Conservation (phyloP, 2,797 vertebrate species). For the Oryzias sinensis region DNA sequence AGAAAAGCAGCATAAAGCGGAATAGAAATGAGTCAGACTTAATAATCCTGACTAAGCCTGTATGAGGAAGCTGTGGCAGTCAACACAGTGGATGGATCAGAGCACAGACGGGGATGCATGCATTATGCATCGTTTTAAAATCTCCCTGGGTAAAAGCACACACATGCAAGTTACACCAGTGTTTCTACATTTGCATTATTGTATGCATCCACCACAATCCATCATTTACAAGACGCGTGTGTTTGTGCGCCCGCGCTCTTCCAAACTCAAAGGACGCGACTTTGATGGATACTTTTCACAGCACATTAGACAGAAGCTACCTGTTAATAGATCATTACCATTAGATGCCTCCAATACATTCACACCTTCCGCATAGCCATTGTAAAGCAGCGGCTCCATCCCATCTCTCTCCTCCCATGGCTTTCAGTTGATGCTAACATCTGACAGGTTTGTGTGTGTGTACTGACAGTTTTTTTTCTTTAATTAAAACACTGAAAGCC, state of each 20-base stretch:
- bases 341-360: constrained; percentile 65
- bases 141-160: constrained; percentile 48
- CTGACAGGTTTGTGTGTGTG: constrained; percentile 58
- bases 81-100: constrained; percentile 73
- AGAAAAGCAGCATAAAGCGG: constrained; percentile 73
- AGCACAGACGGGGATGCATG: constrained; percentile 70
- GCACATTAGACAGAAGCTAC: constrained; percentile 54
- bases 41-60: constrained; percentile 80
- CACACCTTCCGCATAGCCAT: constrained; percentile 48
- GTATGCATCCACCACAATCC: constrained; percentile 49
- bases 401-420: constrained; percentile 39
- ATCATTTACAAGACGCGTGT: constrained; percentile 29
- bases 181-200: constrained; percentile 58
- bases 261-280: constrained; percentile 38
- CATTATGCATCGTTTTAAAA: constrained; percentile 76
- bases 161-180: constrained; percentile 20
- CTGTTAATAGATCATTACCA: constrained; percentile 72
- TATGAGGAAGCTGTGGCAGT: constrained; percentile 71
- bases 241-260: constrained; percentile 28
- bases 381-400: constrained; percentile 55
- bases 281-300: constrained; percentile 35
- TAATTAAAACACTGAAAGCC: constrained; percentile 71
- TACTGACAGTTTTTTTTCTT: constrained; percentile 43
- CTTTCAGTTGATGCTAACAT: constrained; percentile 44
- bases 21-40: constrained; percentile 80